phyloP scores from a whole-genome alignment of 2,797 vertebrate genomes.

The Ceryle rudis region DNA sequence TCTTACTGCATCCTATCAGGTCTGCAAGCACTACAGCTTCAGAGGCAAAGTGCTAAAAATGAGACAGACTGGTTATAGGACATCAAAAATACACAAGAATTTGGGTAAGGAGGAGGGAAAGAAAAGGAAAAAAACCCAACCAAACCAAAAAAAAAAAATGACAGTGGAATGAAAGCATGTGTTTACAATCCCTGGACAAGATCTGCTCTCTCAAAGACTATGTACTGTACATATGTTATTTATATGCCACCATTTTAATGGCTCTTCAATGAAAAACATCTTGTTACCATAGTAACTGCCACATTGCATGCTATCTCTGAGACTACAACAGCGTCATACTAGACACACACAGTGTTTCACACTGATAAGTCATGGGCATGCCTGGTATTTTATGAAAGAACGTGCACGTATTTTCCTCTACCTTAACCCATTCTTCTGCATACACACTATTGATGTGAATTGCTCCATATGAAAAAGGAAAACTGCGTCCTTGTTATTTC shows the following conservation, averaged over 20 bases:
- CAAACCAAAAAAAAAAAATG: not conserved
- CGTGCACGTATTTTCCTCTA: not conserved
- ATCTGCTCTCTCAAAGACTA: conserved; percentile 67
- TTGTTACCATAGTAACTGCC: conserved; percentile 80
- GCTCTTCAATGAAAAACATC: conserved; percentile 78
- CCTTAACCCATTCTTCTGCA: conserved; percentile 1
- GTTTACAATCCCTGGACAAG: conserved; percentile 67
- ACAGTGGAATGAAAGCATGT: conserved; percentile 58
- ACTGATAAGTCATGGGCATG: conserved; percentile 61
- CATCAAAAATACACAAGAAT: conserved; percentile 67
- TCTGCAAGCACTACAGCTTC: conserved; percentile 55
- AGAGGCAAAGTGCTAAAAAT: conserved; percentile 33
- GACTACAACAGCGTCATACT: conserved; percentile 65
- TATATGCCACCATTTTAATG: conserved; percentile 78
- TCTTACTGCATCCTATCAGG: conserved; percentile 26
- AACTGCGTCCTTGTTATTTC: not conserved
- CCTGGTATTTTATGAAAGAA: conserved; percentile 62
- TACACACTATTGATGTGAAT: not conserved
- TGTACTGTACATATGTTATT: conserved; percentile 79
- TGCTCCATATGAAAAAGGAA: conserved; percentile 22
- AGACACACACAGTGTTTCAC: conserved; percentile 62
- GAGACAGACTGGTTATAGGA: conserved; percentile 53
- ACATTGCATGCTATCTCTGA: conserved; percentile 65
- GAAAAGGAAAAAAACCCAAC: not conserved
- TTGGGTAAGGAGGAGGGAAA: not conserved